A percentile compares a stretch with the other conserved stretches of the same genome.
Conservation (phyloP, 2,113 vertebrate genomes). For the Glaucomys volans region DNA sequence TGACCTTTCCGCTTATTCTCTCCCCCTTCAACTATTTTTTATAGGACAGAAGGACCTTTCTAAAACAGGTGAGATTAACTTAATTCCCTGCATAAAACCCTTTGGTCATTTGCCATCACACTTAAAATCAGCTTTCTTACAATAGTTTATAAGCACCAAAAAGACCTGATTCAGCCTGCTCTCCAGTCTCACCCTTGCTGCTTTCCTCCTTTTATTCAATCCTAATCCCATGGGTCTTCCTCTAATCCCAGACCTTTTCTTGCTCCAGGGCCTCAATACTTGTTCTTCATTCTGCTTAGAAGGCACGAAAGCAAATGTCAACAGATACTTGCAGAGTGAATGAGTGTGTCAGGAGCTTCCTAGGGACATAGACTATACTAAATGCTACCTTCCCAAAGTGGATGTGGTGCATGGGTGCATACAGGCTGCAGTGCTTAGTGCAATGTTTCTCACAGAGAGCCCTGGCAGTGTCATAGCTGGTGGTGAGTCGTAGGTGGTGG, state of each 20-base stretch:
- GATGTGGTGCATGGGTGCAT: background rate
- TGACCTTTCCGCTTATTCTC: background rate
- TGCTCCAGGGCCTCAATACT: background rate
- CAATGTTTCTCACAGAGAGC: background rate
- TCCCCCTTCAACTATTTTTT: background rate
- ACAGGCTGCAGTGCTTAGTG: background rate
- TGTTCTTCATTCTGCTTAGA: slow-evolving; percentile 9
- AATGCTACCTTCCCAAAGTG: background rate
- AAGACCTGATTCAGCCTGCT: background rate
- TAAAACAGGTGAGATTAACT: slow-evolving; percentile 18
- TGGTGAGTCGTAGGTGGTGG: background rate
- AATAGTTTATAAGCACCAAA: background rate
- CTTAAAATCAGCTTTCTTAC: slow-evolving; percentile 6
- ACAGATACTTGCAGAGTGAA: background rate
- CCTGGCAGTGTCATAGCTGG: background rate
- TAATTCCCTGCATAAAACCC: background rate
- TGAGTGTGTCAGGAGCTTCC: background rate
- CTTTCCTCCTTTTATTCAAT: background rate
- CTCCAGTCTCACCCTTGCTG: background rate
- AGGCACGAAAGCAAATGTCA: background rate
- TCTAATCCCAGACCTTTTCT: background rate
- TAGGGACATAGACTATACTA: background rate
- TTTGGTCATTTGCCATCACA: background rate
- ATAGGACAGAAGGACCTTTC: background rate
- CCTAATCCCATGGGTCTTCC: background rate